A percentile compares a stretch with the other conserved stretches of the same genome.
phyloP scores from a whole-genome alignment of 2,888 invertebrate species.

The Dendrolimus houi region DNA sequence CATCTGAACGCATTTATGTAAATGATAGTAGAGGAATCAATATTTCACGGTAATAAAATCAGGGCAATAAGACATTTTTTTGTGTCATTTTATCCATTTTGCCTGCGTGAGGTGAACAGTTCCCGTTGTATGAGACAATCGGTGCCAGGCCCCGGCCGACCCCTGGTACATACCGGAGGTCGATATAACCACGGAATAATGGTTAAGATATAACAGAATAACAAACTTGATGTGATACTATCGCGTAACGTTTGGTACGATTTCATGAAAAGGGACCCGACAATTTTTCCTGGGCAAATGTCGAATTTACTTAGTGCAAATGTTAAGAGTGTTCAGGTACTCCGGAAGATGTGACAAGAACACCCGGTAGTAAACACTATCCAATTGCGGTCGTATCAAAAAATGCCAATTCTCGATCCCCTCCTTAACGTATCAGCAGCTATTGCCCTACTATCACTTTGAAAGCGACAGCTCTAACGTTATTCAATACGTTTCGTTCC shows the following conservation, averaged over 20 bases:
- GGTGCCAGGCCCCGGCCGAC: slow-evolving; percentile 62
- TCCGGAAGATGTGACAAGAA: too few species aligned
- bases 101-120: slow-evolving; percentile 50
- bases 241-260: slow-evolving; percentile 10
- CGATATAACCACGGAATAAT: slow-evolving; percentile 28
- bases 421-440: slow-evolving; percentile 49
- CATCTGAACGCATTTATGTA: too few species aligned
- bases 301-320: too few species aligned
- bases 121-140: slow-evolving; percentile 42
- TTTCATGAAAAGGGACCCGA: too few species aligned
- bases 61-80: slow-evolving; percentile 27
- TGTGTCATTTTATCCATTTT: slow-evolving; percentile 36
- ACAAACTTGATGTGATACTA: slow-evolving; percentile 31
- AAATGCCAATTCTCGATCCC: slow-evolving; percentile 30
- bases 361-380: too few species aligned
- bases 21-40: background rate
- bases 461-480: slow-evolving; percentile 7
- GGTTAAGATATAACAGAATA: slow-evolving; percentile 17
- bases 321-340: too few species aligned
- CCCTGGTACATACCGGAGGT: slow-evolving; percentile 37
- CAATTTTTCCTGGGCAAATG: too few species aligned
- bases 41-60: background rate
- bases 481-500: background rate
- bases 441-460: slow-evolving; percentile 68
- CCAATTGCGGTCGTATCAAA: background rate